Conservation (phyloP, 2,113 vertebrate genomes). For the Rostratula benghalensis region DNA sequence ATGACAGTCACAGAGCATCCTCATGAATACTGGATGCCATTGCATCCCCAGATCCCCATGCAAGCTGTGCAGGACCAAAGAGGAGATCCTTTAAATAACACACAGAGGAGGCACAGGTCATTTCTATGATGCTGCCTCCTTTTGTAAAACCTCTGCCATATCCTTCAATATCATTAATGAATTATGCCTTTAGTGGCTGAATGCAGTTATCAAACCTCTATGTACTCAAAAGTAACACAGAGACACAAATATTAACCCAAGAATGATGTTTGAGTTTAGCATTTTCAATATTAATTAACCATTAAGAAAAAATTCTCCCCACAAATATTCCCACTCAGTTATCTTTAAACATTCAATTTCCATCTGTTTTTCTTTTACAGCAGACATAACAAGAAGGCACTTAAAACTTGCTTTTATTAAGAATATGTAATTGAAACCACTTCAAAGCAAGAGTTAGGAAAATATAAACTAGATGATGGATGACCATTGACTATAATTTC, state of each 20-base stretch:
- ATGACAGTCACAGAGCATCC: background rate
- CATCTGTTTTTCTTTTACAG: constrained; percentile 37
- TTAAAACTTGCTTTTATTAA: constrained; percentile 23
- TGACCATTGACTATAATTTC: background rate
- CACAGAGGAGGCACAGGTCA: background rate
- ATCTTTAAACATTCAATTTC: background rate
- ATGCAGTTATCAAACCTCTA: background rate
- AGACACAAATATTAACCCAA: background rate
- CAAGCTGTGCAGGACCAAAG: background rate
- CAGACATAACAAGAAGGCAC: background rate
- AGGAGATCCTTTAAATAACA: background rate
- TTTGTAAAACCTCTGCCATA: background rate
- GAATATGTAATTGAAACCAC: background rate
- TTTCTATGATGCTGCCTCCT: background rate
- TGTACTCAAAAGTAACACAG: background rate
- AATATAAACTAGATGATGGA: background rate
- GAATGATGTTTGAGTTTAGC: background rate
- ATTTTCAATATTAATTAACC: background rate
- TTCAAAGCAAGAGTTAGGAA: constrained; percentile 25
- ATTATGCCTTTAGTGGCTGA: background rate
- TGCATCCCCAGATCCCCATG: background rate
- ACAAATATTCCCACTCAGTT: background rate
- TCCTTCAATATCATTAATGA: background rate
- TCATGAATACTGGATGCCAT: background rate
- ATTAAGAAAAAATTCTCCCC: background rate